Evolutionary conservation across 1,140 invertebrate genomes (phyloP), one percentile per base, ranked within the genome.

Genomic region (Eupristina koningsbergeri): DNA sequence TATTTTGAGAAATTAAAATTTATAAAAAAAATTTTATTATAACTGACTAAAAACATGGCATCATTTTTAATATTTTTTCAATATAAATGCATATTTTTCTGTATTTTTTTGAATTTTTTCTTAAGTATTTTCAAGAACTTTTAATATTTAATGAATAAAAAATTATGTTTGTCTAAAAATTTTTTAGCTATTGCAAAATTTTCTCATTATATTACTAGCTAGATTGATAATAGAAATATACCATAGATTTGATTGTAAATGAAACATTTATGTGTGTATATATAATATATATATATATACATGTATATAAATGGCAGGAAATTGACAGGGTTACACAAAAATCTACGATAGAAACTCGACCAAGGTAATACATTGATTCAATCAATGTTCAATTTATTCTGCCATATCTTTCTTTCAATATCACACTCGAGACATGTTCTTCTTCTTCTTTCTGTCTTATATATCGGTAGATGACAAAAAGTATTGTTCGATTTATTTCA

Each of bases 381-480:
- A 83, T 78, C 81, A 71, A 71, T 71, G 74, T 83, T 19, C 75
- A 77, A 83, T 83, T 64, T 83, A 76, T 78, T 58, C 63, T 29
- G 31, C 9, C 41, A 36, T 67, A 36, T 53, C 58, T 82, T 82
- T 82, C 80, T 76, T 76, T 75, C 73, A 76, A 77, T 76, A 82
- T 81, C 39, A 26, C 22, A 31, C 76, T 41, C 8, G 11, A 79
- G 39, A 79, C 34, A 53, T 53, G 34, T 34, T 78, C 22, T 61
- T 61, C 26, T 61, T 63, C 50, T 61, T 63, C 50, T 26, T 63
- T 41, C 29, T 73, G 41, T 73, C 29, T 29, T 53, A 50, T 53
- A 75, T 19, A 3, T 53, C 39, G 39, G n/a, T 9, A 45, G 58
- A 79, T 34, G 63, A 67, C 41, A 79, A 79, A 63, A 77, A 77